These are phyloP conservation scores for Scolanthus callimorphus DNA, from an alignment of 92 coral and sea anemone species.

Conservation along the genomic window DNA sequence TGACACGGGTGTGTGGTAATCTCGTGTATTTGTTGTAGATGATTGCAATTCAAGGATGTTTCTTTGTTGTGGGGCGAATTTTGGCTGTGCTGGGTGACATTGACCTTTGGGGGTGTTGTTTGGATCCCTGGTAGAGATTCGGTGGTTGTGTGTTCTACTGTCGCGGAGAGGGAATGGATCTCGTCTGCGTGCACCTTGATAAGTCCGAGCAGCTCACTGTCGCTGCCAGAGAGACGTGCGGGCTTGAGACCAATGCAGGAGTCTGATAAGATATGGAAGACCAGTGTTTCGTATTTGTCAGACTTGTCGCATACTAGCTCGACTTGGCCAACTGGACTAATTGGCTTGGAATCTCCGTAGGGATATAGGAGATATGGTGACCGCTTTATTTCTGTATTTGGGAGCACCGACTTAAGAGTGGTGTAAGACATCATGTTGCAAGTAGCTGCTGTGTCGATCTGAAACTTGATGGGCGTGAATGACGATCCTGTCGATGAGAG, in stretches of 20 bases:
- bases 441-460: constrained; percentile 64
- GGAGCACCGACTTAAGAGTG: background rate
- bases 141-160: constrained; percentile 8
- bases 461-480: constrained; percentile 29
- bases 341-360: background rate
- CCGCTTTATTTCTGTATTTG: background rate
- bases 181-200: constrained; percentile 42
- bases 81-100: too few relatives aligned
- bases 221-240: constrained; percentile 4
- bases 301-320: background rate
- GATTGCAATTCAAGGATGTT: constrained; percentile 18
- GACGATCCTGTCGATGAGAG: constrained; percentile 40
- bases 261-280: constrained; percentile 33
- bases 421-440: constrained; percentile 31
- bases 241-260: constrained; percentile 29
- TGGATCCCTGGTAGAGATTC: too few relatives aligned
- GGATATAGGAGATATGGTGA: background rate
- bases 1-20: constrained; percentile 1
- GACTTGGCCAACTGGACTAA: background rate
- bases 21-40: constrained; percentile 8
- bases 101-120: too few relatives aligned
- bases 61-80: background rate
- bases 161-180: constrained; percentile 14
- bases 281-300: constrained; percentile 21
- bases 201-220: constrained; percentile 31